Percentiles rank a stretch among this genome's conserved stretches.
Conservation (phyloP, 2,113 vertebrate genomes). For the Eurypyga helias region DNA sequence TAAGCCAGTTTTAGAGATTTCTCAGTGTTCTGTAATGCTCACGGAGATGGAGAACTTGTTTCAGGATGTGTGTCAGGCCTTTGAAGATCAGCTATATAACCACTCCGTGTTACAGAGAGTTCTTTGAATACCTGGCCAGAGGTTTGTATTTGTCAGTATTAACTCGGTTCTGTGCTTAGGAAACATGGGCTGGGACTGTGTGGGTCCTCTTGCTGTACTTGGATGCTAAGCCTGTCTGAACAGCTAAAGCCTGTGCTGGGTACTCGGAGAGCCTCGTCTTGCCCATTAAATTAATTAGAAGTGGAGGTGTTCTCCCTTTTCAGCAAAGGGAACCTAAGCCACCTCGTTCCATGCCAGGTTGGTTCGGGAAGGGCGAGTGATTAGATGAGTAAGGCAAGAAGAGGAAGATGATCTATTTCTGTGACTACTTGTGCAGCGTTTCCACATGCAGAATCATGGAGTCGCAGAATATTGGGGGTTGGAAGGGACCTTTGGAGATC, state of each 20-base stretch:
- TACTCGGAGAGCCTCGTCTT: fast-evolving
- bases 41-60: not conserved
- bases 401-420: not conserved
- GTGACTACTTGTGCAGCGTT: not conserved
- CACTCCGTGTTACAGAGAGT: not conserved
- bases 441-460: not conserved
- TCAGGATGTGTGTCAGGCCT: not conserved
- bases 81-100: not conserved
- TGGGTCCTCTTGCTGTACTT: not conserved
- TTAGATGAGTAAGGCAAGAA: not conserved
- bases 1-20: not conserved
- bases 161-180: not conserved
- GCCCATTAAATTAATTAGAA: not conserved
- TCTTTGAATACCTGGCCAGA: not conserved
- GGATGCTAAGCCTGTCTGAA: not conserved
- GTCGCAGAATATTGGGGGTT: too few species aligned
- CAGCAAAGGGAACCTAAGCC: not conserved
- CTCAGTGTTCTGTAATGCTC: not conserved
- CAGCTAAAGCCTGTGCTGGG: not conserved
- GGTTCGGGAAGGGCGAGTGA: not conserved
- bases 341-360: not conserved
- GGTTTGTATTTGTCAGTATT: not conserved
- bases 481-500: too few species aligned
- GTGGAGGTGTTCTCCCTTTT: not conserved
- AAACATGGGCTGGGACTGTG: not conserved